phyloP scores from a whole-genome alignment of 2,888 invertebrate species.

The Drosophila mimica region DNA sequence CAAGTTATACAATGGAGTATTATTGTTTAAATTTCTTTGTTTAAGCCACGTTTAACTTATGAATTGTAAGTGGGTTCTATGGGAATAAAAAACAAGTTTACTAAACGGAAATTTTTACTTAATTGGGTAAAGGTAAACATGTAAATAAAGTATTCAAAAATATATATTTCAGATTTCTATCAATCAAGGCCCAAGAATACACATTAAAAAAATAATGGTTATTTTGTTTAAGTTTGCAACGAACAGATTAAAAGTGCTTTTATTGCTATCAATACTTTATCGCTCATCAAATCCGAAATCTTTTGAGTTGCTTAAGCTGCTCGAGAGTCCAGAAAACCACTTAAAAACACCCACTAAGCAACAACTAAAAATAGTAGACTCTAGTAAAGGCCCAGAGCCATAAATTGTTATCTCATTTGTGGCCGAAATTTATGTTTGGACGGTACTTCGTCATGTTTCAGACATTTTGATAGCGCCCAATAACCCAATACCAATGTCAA shows the following conservation, averaged over 20 bases:
- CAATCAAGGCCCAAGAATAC: no score
- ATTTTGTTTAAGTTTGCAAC: background rate
- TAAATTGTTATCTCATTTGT: slow-evolving; percentile 12
- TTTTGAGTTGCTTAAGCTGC: background rate
- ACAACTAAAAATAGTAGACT: background rate
- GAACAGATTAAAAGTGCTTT: background rate
- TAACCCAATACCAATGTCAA: slow-evolving; percentile 28
- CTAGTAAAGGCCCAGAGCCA: background rate
- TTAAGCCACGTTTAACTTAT: background rate
- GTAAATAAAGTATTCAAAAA: background rate
- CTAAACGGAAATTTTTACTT: background rate
- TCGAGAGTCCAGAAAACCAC: background rate
- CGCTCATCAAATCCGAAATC: no score
- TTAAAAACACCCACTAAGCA: background rate
- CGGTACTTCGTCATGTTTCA: slow-evolving; percentile 28
- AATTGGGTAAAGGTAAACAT: background rate
- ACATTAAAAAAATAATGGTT: rapidly evolving
- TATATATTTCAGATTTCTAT: background rate
- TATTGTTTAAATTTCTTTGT: background rate
- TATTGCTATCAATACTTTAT: background rate
- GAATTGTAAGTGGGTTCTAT: background rate
- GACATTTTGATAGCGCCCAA: slow-evolving; percentile 40
- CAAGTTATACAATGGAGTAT: background rate
- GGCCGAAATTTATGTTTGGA: background rate
- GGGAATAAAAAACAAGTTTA: background rate